Conservation (phyloP, 2,113 vertebrate species). For the Myotis davidii region DNA sequence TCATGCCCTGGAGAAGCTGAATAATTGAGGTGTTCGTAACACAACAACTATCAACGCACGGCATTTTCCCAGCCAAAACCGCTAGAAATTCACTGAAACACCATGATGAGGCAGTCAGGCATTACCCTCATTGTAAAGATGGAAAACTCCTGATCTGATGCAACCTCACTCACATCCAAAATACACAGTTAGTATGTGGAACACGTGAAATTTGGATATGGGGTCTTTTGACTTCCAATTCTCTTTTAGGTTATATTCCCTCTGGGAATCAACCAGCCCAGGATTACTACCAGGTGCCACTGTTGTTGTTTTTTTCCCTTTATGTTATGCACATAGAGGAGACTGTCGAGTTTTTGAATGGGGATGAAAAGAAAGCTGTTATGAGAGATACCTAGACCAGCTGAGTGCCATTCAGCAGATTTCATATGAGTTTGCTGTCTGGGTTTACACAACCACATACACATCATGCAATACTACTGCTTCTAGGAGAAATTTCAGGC, state of each 20-base stretch:
- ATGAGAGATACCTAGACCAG: not conserved
- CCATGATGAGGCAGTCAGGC: not conserved
- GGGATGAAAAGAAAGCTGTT: not conserved
- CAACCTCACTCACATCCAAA: not conserved
- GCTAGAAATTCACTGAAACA: not conserved
- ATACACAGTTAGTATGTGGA: not conserved
- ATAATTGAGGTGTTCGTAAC: constrained; percentile 47
- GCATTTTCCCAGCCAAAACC: not conserved
- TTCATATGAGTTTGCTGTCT: constrained; percentile 50
- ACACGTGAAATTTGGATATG: not conserved
- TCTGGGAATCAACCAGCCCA: not conserved
- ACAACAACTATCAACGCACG: not conserved
- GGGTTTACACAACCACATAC: constrained; percentile 73
- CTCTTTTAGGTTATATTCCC: not conserved
- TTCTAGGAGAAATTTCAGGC: constrained; percentile 41
- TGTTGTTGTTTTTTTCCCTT: not conserved
- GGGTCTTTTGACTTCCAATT: not conserved
- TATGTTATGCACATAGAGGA: not conserved
- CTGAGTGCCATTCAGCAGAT: constrained; percentile 36
- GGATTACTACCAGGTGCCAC: not conserved
- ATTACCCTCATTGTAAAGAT: not conserved
- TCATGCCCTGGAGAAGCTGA: constrained; percentile 41
- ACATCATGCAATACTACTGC: constrained; percentile 29
- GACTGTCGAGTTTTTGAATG: not conserved
- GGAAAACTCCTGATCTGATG: not conserved